Base-by-base conservation (phyloP, 2,113 vertebrate species). In the Panthera leo region DNA sequence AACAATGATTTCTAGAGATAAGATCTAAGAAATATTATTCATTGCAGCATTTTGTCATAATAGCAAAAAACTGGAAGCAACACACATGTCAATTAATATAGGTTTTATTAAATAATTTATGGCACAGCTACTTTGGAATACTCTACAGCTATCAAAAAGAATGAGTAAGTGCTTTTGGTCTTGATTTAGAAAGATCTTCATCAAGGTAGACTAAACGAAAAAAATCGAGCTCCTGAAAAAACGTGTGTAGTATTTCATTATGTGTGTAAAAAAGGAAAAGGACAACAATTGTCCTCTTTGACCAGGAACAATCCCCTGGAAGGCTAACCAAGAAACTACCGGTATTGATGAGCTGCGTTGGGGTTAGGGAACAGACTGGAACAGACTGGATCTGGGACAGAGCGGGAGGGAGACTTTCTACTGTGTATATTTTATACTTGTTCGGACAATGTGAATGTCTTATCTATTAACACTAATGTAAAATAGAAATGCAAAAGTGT, bases 141-240 rank as follows among this genome's bases (percentile, higher is more conserved):
- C 5, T 23, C 65, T 42, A 65, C 2, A 80, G 63, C 36, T 85
- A 48, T 79, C 67, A 58, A 93, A 93, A 92, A 87, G 63, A 82
- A 78, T 61, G 84, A 83, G 39, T 78, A 79, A 70, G 42, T 89
- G 25, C 63, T 85, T 93, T 85, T 67, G 53, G 45, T 75, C 61
- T 92, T 83, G 67, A 88, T 67, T 87, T 76, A 76, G 83, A 94
- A 75, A 91, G 55, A 68, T 39, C 36, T 87, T 94, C 45, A 80
- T 94, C 45, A 73, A 80, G 73, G 63, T 7, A 79, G 58, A 48
- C 36, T 80, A 91, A 92, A 79, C 68, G 5, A 53, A 42, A 95
- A 48, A 70, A 53, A 23, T 39, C 36, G 61, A 71, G 61, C 63
- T 95, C 21, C 89, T 95, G 39, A 21, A 19, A 89, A 89, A 89